Conservation (phyloP, 2,113 vertebrate genomes). For the Carassius gibelio region DNA sequence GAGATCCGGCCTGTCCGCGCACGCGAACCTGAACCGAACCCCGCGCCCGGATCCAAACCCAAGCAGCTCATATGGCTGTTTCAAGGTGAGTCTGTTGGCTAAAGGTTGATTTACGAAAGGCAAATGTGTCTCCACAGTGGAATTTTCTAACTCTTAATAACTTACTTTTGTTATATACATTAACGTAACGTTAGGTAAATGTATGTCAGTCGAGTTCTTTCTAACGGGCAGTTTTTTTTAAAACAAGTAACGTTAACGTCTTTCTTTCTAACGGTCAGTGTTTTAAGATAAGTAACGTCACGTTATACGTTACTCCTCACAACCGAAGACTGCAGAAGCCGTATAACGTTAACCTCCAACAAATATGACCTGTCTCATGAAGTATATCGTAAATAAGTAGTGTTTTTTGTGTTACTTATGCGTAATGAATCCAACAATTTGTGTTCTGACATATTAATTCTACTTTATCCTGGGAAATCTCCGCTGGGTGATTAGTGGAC, state of each 20-base stretch:
- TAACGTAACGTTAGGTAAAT: background rate
- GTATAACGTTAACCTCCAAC: background rate
- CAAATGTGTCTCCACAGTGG: background rate
- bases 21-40: slow-evolving; percentile 15
- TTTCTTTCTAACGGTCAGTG: background rate
- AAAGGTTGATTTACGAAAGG: background rate
- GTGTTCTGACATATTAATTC: background rate
- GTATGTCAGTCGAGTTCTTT: background rate
- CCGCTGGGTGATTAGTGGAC: slow-evolving; percentile 10
- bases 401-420: background rate
- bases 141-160: background rate
- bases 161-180: background rate
- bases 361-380: background rate
- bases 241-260: background rate
- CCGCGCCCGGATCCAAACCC: background rate
- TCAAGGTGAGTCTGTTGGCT: slow-evolving; percentile 13
- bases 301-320: background rate
- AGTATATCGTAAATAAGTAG: background rate
- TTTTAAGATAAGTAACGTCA: background rate
- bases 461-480: slow-evolving; percentile 15
- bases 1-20: slow-evolving; percentile 33
- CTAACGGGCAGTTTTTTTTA: background rate
- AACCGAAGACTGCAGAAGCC: background rate
- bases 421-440: background rate
- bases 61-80: slow-evolving; percentile 18